A percentile compares a stretch with the other conserved stretches of the same genome.
phyloP scores from a whole-genome alignment of 2,113 vertebrate species.

The Neodon shergylaensis region DNA sequence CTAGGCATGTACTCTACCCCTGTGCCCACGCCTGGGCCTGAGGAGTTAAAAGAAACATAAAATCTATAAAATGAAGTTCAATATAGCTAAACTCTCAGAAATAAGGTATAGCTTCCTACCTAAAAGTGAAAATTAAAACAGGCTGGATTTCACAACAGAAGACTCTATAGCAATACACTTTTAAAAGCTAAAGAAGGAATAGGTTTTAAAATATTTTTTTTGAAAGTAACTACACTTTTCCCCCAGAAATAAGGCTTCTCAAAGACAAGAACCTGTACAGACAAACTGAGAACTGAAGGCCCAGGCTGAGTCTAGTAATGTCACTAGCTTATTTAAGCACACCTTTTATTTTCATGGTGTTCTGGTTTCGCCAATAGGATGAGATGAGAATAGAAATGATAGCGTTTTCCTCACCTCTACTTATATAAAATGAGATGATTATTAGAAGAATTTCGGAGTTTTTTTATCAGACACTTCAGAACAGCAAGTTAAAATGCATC shows the following conservation, averaged over 20 bases:
- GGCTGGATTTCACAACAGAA: conserved; percentile 35
- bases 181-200: conserved; percentile 28
- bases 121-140: conserved; percentile 43
- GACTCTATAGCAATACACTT: background rate
- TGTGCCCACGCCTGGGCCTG: background rate
- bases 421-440: conserved; percentile 26
- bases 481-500: background rate
- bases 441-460: background rate
- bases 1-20: background rate
- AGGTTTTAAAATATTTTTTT: conserved; percentile 16
- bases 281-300: background rate
- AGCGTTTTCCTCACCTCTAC: background rate
- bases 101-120: background rate
- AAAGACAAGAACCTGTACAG: background rate
- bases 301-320: background rate
- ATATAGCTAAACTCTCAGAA: conserved; percentile 7
- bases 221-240: background rate
- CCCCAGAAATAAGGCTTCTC: background rate
- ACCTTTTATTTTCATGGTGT: background rate
- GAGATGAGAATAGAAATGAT: background rate
- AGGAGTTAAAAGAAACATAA: conserved; percentile 18
- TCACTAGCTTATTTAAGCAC: background rate
- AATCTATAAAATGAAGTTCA: conserved; percentile 34
- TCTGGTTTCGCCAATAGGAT: background rate
- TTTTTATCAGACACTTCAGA: background rate